Evolutionary conservation across 2,888 invertebrate genomes (phyloP), one percentile per base, ranked within the genome.

Genomic region (Heliconius aoede): DNA sequence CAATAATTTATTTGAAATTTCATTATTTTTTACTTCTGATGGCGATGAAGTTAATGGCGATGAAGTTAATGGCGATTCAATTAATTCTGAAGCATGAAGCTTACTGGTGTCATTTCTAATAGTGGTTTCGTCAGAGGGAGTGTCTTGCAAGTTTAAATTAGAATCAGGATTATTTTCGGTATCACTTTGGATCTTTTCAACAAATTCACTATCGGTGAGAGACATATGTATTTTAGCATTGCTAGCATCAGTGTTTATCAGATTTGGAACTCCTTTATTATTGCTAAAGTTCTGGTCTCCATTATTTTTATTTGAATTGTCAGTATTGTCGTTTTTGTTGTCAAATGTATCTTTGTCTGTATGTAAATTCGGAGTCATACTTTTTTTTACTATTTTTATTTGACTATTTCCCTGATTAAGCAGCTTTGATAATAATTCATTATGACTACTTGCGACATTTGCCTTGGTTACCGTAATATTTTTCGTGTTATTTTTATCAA

Each of bases 321-420:
- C 65, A 61, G 68, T 61, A 58, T 76, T 67, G 64, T 80, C 78
- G 67, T 77, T 74, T 36, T 62, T 65, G 51, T 76, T 67, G 26
- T 76, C 61, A n/a, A 71, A 60, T 28, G 60, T 73, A 21, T 78
- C 80, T 60, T 76, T 77, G 51, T 84, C 80, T 60, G 77, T 81
- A 51, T 62, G 13, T 61, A 67, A 61, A 76, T 77, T 79, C 69
- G 84, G 83, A 58, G 80, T 69, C 71, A 81, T 77, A 78, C 72
- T 72, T 81, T 89, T 93, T 82, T 91, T 94, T 1, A 91, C 85
- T 67, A 94, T 91, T 88, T 91, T 92, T 78, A 94, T 90, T 86
- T 93, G 90, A 85, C 86, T 92, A 83, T 91, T 91, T 78, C 88
- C 89, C 82, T 92, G 91, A 80, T 87, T 91, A 21, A 93, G 83